Evolutionary conservation across 2,113 vertebrate species (phyloP).

Genomic region (Oncorhynchus nerka): DNA sequence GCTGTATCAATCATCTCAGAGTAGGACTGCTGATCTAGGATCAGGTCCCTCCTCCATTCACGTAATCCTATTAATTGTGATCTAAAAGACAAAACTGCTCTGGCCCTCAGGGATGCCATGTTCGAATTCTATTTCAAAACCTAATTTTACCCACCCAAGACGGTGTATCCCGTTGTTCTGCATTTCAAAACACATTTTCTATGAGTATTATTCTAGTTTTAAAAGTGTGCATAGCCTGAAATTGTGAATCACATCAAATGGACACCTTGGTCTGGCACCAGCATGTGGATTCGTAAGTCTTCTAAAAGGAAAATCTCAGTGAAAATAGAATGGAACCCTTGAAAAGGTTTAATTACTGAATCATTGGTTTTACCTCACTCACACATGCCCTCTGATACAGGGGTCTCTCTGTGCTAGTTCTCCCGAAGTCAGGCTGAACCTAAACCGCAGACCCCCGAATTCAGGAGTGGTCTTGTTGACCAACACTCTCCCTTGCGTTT

Average conservation of each 20-base stretch:
- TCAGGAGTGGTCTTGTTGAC: conserved; percentile 56
- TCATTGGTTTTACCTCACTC: conserved; percentile 36
- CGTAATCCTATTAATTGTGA: too few species aligned
- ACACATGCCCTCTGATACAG: background rate
- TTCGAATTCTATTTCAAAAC: too few species aligned
- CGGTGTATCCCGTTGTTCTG: too few species aligned
- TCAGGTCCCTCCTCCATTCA: too few species aligned
- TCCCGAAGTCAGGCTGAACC: background rate
- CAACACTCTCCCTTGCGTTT: conserved; percentile 66
- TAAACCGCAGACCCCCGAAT: background rate
- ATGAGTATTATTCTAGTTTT: background rate
- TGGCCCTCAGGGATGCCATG: too few species aligned
- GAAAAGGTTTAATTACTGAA: conserved; percentile 44
- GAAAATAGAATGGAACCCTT: conserved; percentile 42
- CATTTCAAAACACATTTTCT: background rate
- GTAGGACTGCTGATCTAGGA: too few species aligned
- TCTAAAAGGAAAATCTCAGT: conserved; percentile 53
- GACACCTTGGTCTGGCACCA: background rate
- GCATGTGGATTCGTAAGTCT: background rate
- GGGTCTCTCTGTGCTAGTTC: conserved; percentile 3
- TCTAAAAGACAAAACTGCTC: too few species aligned
- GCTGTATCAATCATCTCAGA: too few species aligned
- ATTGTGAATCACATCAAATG: background rate
- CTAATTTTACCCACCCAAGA: too few species aligned
- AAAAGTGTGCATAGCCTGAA: too few species aligned